phyloP scores from a whole-genome alignment of 2,888 invertebrate species.

The Drosophila percnosoma region DNA sequence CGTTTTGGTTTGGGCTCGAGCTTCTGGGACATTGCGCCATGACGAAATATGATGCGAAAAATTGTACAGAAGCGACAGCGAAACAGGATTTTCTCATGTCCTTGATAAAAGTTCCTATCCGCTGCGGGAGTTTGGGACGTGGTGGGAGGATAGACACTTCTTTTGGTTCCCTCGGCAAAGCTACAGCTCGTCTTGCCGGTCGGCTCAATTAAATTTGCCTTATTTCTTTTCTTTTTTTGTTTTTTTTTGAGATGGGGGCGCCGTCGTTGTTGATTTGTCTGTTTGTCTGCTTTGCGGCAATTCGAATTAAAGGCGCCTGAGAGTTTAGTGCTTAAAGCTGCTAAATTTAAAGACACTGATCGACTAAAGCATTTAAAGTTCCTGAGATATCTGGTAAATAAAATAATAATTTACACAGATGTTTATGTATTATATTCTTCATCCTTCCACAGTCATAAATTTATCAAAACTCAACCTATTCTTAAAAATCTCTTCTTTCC shows the following conservation, averaged over 20 bases:
- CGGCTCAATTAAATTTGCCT: constrained; percentile 68
- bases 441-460: no score
- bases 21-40: background rate
- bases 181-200: constrained; percentile 20
- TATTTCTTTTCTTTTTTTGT: constrained; percentile 37
- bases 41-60: constrained; percentile 45
- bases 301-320: constrained; percentile 52
- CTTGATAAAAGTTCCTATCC: constrained; percentile 50
- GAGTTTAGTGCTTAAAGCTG: constrained; percentile 50
- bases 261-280: constrained; percentile 36
- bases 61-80: constrained; percentile 30
- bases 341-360: background rate
- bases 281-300: constrained; percentile 39
- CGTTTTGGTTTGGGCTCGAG: background rate
- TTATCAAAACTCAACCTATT: no score
- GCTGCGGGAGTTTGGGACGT: constrained; percentile 1
- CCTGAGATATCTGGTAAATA: background rate
- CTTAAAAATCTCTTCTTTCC: no score
- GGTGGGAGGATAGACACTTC: background rate
- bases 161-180: constrained; percentile 1
- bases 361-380: background rate
- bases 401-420: background rate
- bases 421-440: background rate
- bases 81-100: constrained; percentile 59
- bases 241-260: constrained; percentile 4